These are phyloP conservation scores for Caenorhabditis sp. DNA, from an alignment of 2,888 invertebrate species.

Conservation along the genomic window DNA sequence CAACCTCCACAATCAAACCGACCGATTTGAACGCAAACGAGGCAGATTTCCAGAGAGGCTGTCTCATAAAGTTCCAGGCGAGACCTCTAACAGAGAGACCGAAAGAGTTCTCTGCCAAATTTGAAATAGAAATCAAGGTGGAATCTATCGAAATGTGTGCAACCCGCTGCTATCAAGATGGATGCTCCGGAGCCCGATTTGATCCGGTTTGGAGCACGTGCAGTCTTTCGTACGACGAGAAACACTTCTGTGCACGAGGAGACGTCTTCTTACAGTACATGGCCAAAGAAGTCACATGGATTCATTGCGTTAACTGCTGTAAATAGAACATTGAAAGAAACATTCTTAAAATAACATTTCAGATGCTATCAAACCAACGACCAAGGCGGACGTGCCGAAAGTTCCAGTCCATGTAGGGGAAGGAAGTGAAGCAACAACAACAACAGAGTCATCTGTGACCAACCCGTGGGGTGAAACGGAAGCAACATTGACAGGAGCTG, in stretches of 20 bases:
- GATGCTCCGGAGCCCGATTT: slow-evolving; percentile 73
- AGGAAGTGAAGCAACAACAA: slow-evolving; percentile 17
- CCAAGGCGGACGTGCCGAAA: slow-evolving; percentile 24
- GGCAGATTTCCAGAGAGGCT: slow-evolving; percentile 62
- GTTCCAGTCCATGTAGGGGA: slow-evolving; percentile 19
- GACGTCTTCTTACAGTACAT: slow-evolving; percentile 64
- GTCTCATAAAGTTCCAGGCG: slow-evolving; percentile 72
- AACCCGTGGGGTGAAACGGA: slow-evolving; percentile 43
- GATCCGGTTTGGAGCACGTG: slow-evolving; percentile 67
- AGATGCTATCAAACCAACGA: slow-evolving; percentile 44
- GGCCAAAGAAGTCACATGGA: slow-evolving; percentile 67
- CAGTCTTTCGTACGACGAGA: slow-evolving; percentile 72
- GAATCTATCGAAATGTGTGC: slow-evolving; percentile 71
- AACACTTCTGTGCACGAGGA: slow-evolving; percentile 63
- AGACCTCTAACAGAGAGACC: slow-evolving; percentile 62
- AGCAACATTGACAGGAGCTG: background rate
- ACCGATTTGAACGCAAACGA: background rate
- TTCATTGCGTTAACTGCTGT: slow-evolving; percentile 75
- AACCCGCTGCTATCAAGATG: slow-evolving; percentile 73
- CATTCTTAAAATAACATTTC: background rate
- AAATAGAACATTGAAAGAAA: background rate
- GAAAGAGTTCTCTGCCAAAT: slow-evolving; percentile 64
- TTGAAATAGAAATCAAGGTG: slow-evolving; percentile 63
- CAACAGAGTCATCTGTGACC: slow-evolving; percentile 19
- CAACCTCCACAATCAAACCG: background rate